Conservation (phyloP, 1,140 invertebrate species). For the Drosophila simulans region DNA sequence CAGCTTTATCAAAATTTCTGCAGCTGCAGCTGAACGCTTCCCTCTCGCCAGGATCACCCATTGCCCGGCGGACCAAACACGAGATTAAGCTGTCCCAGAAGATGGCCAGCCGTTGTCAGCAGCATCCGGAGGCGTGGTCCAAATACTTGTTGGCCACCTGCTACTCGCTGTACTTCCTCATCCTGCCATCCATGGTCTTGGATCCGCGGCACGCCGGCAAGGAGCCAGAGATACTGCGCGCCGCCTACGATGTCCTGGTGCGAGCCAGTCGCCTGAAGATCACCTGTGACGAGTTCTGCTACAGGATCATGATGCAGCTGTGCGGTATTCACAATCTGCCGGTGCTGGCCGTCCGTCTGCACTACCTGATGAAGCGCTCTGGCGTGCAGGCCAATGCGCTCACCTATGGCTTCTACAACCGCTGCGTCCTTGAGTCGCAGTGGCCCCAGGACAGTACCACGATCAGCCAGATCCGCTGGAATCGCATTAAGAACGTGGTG, state of each 20-base stretch:
- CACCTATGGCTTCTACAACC: slow-evolving; percentile 95
- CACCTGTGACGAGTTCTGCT: slow-evolving; percentile 98
- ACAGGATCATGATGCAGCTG: slow-evolving; percentile 98
- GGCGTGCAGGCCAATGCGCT: slow-evolving; percentile 98
- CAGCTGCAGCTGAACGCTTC: slow-evolving; percentile 84
- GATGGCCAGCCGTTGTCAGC: slow-evolving; percentile 91
- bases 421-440: slow-evolving; percentile 95
- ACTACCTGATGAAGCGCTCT: slow-evolving; percentile 97
- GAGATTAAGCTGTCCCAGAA: slow-evolving; percentile 97
- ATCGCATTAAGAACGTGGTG: slow-evolving; percentile 96
- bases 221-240: slow-evolving; percentile 91
- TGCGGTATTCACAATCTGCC: slow-evolving; percentile 98
- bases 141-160: slow-evolving; percentile 94
- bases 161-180: slow-evolving; percentile 98
- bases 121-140: slow-evolving; percentile 94
- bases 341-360: slow-evolving; percentile 96
- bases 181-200: slow-evolving; percentile 92
- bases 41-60: slow-evolving; percentile 92
- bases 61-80: slow-evolving; percentile 96
- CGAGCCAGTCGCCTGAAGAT: slow-evolving; percentile 93
- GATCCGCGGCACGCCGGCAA: slow-evolving; percentile 86
- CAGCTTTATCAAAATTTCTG: slow-evolving; percentile 78
- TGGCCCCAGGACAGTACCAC: slow-evolving; percentile 96
- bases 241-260: slow-evolving; percentile 94
- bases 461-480: slow-evolving; percentile 94